phyloP scores from a whole-genome alignment of 2,113 vertebrate species.

The Nothobranchius furzeri region DNA sequence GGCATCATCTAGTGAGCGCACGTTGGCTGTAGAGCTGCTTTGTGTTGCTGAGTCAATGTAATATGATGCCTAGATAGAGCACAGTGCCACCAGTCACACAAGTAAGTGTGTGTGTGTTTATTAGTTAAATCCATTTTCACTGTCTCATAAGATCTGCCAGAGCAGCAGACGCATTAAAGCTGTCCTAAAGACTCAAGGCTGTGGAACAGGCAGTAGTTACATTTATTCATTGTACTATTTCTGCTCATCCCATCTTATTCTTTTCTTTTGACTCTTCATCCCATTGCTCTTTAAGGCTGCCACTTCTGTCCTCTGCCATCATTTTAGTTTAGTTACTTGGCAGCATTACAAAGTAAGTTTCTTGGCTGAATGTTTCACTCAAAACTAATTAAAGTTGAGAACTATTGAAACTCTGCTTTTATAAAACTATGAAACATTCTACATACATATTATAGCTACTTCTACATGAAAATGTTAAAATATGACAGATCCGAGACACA shows the following conservation, averaged over 20 bases:
- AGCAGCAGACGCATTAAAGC: slow-evolving; percentile 63
- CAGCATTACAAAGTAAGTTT: slow-evolving; percentile 59
- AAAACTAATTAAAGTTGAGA: slow-evolving; percentile 48
- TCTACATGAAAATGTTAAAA: no score
- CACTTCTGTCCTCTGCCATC: slow-evolving; percentile 26
- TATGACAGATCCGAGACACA: no score
- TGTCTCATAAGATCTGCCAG: slow-evolving; percentile 61
- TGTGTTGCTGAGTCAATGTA: slow-evolving; percentile 8
- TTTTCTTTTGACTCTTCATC: slow-evolving; percentile 10
- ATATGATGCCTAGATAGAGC: slow-evolving; percentile 28
- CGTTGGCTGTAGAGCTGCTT: slow-evolving; percentile 25
- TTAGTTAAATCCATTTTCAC: slow-evolving; percentile 50
- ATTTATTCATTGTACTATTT: slow-evolving; percentile 46
- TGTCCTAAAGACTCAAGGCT: slow-evolving; percentile 43
- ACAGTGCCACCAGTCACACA: slow-evolving; percentile 22
- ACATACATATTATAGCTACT: neutral
- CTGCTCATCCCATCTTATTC: slow-evolving; percentile 24
- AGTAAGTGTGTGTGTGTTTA: slow-evolving; percentile 27
- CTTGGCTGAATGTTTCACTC: slow-evolving; percentile 52
- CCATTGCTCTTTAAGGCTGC: slow-evolving; percentile 44
- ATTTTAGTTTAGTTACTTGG: slow-evolving; percentile 67
- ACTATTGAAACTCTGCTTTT: slow-evolving; percentile 35
- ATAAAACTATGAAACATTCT: slow-evolving; percentile 7
- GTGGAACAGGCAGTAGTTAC: slow-evolving; percentile 37
- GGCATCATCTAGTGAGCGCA: slow-evolving; percentile 9